A percentile compares a stretch with the other conserved stretches of the same genome.
phyloP scores from a whole-genome alignment of 2,113 vertebrate species.

The Noctilio leporinus region DNA sequence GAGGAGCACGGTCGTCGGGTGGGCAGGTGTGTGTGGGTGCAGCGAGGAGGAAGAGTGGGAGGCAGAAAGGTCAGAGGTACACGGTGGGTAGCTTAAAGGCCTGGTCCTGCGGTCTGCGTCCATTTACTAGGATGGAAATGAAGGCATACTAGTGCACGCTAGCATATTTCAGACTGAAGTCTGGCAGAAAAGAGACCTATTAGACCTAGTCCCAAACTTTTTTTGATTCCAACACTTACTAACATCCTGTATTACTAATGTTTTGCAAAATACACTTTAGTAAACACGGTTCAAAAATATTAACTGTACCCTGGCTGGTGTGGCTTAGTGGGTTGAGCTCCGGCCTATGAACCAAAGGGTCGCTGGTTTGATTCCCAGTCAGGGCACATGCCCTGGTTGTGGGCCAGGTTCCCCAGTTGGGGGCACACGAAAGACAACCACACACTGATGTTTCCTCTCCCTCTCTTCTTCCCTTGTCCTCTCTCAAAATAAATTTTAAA shows the following conservation, averaged over 20 bases:
- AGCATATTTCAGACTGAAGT: not conserved
- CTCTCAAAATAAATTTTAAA: too few species aligned
- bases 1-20: too few species aligned
- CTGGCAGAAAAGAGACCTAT: not conserved
- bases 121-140: not conserved
- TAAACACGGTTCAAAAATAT: not conserved
- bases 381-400: too few species aligned
- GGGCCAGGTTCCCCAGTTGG: too few species aligned
- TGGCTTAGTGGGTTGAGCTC: too few species aligned
- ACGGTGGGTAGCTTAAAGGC: not conserved
- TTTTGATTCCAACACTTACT: not conserved
- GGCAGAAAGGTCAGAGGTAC: not conserved
- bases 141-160: not conserved
- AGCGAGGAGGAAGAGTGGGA: not conserved
- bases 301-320: too few species aligned
- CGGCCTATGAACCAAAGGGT: too few species aligned
- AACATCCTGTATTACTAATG: not conserved
- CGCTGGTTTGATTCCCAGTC: too few species aligned
- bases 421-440: too few species aligned
- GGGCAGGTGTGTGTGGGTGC: not conserved
- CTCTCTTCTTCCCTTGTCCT: too few species aligned
- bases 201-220: not conserved
- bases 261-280: not conserved
- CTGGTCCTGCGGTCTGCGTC: not conserved
- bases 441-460: too few species aligned